phyloP scores from a whole-genome alignment of 1,140 invertebrate genomes.

The Drosophila tani region DNA sequence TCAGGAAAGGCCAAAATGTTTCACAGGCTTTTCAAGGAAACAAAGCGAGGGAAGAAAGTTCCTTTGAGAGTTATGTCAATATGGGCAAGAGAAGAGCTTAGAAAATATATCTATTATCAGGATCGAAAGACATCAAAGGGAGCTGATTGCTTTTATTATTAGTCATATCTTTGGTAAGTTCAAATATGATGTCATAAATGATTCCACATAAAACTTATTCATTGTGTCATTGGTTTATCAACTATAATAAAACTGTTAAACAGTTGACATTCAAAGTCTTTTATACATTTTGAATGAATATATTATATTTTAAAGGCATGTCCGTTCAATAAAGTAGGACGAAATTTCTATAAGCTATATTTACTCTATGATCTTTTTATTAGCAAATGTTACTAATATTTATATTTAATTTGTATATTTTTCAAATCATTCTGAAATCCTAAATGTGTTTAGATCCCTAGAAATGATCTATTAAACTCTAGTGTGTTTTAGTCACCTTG shows the following conservation, averaged over 20 bases:
- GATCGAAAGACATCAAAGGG: neutral
- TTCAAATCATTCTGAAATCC: too few species aligned
- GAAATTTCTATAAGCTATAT: too few species aligned
- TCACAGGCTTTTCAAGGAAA: constrained; percentile 16
- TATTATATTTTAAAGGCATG: neutral
- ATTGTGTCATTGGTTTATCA: neutral
- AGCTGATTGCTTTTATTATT: neutral
- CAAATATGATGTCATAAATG: neutral
- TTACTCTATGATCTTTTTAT: too few species aligned
- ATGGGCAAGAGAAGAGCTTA: neutral
- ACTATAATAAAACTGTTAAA: too few species aligned
- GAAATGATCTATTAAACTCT: too few species aligned
- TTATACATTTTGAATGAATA: neutral
- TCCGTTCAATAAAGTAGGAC: too few species aligned
- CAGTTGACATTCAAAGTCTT: too few species aligned
- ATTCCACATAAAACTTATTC: neutral
- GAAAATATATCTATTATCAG: neutral
- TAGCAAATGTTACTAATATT: too few species aligned
- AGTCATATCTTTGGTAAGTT: neutral
- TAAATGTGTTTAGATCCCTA: too few species aligned
- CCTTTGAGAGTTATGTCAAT: neutral
- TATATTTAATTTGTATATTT: too few species aligned
- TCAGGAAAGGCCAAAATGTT: constrained; percentile 11
- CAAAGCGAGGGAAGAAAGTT: neutral
- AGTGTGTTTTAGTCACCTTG: too few species aligned